Evolutionary conservation across 2,797 vertebrate genomes (phyloP).

Genomic region (Bradypus variegatus): DNA sequence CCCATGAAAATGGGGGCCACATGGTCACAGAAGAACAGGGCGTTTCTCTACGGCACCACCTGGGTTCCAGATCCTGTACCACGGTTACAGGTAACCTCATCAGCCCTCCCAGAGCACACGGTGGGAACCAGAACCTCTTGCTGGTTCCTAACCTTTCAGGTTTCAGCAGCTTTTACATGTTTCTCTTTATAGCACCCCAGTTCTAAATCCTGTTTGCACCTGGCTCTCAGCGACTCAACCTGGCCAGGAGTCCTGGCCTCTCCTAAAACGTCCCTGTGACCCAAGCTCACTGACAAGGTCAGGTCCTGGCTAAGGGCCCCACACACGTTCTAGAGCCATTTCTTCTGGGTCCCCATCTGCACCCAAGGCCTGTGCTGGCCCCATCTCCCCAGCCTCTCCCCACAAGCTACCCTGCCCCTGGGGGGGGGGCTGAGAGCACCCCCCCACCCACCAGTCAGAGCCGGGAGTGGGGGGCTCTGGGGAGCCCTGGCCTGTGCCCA

Average conservation of each 20-base stretch:
- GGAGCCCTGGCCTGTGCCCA: background rate
- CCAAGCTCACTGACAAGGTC: background rate
- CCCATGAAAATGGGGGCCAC: no score
- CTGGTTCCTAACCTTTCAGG: background rate
- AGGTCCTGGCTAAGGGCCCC: background rate
- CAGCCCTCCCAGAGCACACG: rapidly evolving
- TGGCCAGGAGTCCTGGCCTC: rapidly evolving
- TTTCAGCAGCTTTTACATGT: background rate
- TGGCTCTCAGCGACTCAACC: no score
- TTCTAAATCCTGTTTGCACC: background rate
- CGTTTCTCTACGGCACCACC: background rate
- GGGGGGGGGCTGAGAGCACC: background rate
- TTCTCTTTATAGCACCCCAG: rapidly evolving
- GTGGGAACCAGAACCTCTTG: no score
- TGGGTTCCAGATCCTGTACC: rapidly evolving
- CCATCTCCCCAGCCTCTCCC: background rate
- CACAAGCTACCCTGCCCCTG: no score
- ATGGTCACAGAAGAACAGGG: no score
- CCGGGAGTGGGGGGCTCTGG: no score
- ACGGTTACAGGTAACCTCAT: background rate
- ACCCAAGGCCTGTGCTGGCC: background rate
- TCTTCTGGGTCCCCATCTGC: no score
- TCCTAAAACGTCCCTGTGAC: background rate
- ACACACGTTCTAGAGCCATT: background rate
- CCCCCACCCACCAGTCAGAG: background rate